Conservation (phyloP, 2,888 invertebrate species). For the Caenorhabditis sp. region DNA sequence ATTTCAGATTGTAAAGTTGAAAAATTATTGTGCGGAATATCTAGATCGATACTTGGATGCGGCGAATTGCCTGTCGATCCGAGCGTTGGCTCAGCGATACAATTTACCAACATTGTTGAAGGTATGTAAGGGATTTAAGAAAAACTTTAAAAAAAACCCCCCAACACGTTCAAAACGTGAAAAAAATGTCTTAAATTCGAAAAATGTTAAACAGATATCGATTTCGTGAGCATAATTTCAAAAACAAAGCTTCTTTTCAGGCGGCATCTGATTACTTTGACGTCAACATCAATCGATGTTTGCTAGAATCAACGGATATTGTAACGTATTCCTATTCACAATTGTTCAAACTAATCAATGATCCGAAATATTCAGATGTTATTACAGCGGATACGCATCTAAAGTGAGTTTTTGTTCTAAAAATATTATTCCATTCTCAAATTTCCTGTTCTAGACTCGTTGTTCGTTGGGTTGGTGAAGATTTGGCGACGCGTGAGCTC, state of each 20-base stretch:
- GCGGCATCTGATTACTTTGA: conserved; percentile 63
- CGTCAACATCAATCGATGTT: conserved; percentile 66
- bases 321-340: conserved; percentile 73
- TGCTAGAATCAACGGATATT: conserved; percentile 76
- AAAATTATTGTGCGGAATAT: conserved; percentile 78
- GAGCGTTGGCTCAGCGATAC: conserved; percentile 77
- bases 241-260: conserved; percentile 42
- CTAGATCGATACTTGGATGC: conserved; percentile 77
- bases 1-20: conserved; percentile 72
- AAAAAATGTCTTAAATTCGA: no score
- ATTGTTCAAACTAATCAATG: conserved; percentile 75
- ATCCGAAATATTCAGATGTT: conserved; percentile 72
- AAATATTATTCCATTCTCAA: not conserved
- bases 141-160: no score
- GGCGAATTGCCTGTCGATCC: conserved; percentile 77
- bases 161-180: no score
- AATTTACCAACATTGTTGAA: conserved; percentile 76
- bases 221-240: no score
- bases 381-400: conserved; percentile 71
- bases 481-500: conserved; percentile 74
- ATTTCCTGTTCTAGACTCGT: conserved; percentile 72
- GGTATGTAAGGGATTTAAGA: conserved; percentile 71
- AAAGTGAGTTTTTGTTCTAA: conserved; percentile 36
- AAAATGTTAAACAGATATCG: no score
- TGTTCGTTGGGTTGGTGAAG: conserved; percentile 76